A percentile compares a stretch with the other conserved stretches of the same genome.
Conservation (phyloP, 1,140 invertebrate species). For the Diachasmimorpha longicaudata region DNA sequence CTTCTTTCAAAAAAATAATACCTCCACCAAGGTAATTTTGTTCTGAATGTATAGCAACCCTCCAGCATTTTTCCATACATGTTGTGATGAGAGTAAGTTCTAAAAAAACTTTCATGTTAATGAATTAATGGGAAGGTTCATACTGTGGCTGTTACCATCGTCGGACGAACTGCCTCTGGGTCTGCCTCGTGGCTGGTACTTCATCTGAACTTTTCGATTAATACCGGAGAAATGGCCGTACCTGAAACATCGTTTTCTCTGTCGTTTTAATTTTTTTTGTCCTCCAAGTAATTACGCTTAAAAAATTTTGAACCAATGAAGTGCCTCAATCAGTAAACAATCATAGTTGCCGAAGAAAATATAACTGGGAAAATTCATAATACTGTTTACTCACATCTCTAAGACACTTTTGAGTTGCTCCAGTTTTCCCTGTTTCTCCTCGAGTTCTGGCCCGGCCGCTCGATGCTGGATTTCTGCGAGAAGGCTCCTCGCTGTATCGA, state of each 20-base stretch:
- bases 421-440: slow-evolving; percentile 95
- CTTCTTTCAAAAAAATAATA: too few species aligned
- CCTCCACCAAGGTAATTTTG: too few species aligned
- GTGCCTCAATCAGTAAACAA: too few species aligned
- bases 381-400: slow-evolving; percentile 84
- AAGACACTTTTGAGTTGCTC: slow-evolving; percentile 98
- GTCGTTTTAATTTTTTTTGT: neutral
- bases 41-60: too few species aligned
- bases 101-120: slow-evolving; percentile 18
- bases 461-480: slow-evolving; percentile 86
- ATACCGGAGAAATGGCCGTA: slow-evolving; percentile 99
- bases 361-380: too few species aligned
- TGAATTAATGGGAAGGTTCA: slow-evolving; percentile 31
- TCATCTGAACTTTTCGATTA: slow-evolving; percentile 99
- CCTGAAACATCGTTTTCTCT: slow-evolving; percentile 66
- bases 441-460: slow-evolving; percentile 88
- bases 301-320: too few species aligned
- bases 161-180: slow-evolving; percentile 93
- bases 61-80: neutral
- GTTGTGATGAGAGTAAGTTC: neutral
- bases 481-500: slow-evolving; percentile 91
- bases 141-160: slow-evolving; percentile 77
- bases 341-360: too few species aligned
- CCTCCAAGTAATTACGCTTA: too few species aligned
- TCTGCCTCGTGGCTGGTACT: slow-evolving; percentile 95